Evolutionary conservation across 2,113 vertebrate species (phyloP).

Genomic region (Cochlearius cochlearius): DNA sequence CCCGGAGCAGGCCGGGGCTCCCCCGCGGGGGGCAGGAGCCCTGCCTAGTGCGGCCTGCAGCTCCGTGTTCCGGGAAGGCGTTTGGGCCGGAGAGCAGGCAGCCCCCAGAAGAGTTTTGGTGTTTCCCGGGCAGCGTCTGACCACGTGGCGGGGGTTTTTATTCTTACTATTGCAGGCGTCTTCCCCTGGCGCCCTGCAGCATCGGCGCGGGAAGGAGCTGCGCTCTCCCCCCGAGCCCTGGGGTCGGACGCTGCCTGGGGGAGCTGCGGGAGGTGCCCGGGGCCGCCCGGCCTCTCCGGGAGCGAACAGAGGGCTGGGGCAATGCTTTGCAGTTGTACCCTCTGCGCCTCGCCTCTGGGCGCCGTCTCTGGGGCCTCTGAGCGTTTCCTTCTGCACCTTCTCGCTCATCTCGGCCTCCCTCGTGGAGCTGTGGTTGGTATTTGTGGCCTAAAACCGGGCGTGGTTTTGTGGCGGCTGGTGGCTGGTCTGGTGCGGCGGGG

Average conservation of each 20-base stretch:
- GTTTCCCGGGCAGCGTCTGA: not conserved
- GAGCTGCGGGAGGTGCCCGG: not conserved
- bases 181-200: fast-evolving
- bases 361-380: not conserved
- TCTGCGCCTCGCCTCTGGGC: fast-evolving
- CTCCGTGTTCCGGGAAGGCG: not conserved
- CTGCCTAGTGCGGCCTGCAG: fast-evolving
- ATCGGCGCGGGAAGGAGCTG: fast-evolving
- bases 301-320: not conserved
- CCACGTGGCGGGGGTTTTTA: fast-evolving
- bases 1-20: not conserved
- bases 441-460: fast-evolving
- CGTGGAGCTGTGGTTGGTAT: fast-evolving
- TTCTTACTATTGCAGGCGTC: fast-evolving
- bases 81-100: not conserved
- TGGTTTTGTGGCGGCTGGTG: fast-evolving
- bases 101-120: fast-evolving
- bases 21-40: not conserved
- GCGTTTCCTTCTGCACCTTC: not conserved
- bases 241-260: not conserved
- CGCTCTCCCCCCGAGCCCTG: not conserved
- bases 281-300: fast-evolving
- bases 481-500: not conserved
- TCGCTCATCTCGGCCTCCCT: not conserved
- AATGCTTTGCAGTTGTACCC: fast-evolving